Percentiles rank a stretch among this genome's conserved stretches.
Conservation (phyloP, 2,113 vertebrate species). For the Cyprinus carpio region DNA sequence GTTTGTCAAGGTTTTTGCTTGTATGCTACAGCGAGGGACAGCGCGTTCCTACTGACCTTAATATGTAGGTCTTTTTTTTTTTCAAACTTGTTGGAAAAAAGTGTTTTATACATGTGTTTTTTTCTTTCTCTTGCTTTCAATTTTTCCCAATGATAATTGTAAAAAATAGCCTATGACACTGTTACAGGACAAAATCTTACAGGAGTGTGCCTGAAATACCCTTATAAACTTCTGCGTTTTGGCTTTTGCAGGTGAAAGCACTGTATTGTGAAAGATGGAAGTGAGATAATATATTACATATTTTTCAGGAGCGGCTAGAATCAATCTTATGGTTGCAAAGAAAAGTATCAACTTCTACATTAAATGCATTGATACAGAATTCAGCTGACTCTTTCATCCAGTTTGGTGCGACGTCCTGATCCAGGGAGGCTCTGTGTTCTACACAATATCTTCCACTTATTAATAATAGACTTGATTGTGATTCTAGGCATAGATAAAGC, state of each 20-base stretch:
- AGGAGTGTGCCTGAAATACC: not conserved
- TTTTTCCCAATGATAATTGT: not conserved
- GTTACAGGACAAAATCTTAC: not conserved
- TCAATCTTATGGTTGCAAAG: not conserved
- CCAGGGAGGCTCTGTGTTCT: too few species aligned
- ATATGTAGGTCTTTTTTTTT: not conserved
- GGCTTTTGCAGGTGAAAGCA: not conserved
- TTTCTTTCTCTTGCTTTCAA: not conserved
- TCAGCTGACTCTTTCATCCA: not conserved
- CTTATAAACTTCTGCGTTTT: not conserved
- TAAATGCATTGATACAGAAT: not conserved
- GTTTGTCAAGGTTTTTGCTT: not conserved
- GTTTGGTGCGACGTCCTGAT: too few species aligned
- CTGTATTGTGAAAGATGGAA: not conserved
- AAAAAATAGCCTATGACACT: not conserved
- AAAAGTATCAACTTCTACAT: not conserved
- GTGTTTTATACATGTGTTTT: too few species aligned
- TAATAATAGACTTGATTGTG: too few species aligned
- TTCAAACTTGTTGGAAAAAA: not conserved
- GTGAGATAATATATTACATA: not conserved
- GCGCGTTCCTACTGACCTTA: not conserved
- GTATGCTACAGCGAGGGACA: not conserved
- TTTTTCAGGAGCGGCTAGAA: not conserved
- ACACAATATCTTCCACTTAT: too few species aligned
- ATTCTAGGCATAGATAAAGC: too few species aligned